Evolutionary conservation across 92 coral and sea anemone genomes (phyloP).

Genomic region (Micromussa lordhowensis): DNA sequence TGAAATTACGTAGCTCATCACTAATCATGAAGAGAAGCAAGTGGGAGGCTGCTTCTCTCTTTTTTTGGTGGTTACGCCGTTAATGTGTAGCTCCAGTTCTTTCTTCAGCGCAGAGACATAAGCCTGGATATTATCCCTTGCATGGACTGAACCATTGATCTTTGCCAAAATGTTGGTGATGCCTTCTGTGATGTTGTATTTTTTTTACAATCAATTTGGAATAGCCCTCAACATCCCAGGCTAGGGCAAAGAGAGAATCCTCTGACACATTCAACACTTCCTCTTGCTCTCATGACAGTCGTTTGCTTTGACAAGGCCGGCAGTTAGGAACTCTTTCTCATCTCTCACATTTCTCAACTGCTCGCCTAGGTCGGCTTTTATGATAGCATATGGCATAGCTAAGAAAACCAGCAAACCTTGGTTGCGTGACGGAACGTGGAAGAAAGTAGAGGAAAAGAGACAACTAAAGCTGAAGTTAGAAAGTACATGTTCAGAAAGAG

Average conservation of each 20-base stretch:
- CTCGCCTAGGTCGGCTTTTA: conserved; percentile 35
- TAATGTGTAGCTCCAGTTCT: conserved; percentile 48
- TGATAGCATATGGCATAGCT: too few relatives aligned
- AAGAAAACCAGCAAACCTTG: too few relatives aligned
- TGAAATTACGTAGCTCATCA: conserved; percentile 66
- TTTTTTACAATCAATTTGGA: conserved; percentile 45
- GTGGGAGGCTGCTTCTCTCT: conserved; percentile 74
- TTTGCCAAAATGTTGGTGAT: conserved; percentile 5
- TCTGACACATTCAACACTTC: conserved; percentile 46
- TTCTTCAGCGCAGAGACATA: conserved; percentile 39
- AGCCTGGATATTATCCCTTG: conserved; percentile 14
- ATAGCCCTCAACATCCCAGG: conserved; percentile 69
- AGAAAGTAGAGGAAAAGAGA: too few relatives aligned
- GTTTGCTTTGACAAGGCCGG: conserved; percentile 32
- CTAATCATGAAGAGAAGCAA: conserved; percentile 69
- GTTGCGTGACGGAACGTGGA: too few relatives aligned
- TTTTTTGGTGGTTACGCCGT: conserved; percentile 57
- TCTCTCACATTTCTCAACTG: conserved; percentile 7
- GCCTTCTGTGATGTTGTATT: conserved; percentile 26
- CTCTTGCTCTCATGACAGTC: conserved; percentile 10
- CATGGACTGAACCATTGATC: neutral
- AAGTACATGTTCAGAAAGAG: too few relatives aligned
- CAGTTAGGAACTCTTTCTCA: conserved; percentile 26
- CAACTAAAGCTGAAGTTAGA: too few relatives aligned
- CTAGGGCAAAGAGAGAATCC: conserved; percentile 66